A percentile compares a stretch with the other conserved stretches of the same genome.
phyloP scores from a whole-genome alignment of 2,113 vertebrate species.

The Anoplopoma fimbria region DNA sequence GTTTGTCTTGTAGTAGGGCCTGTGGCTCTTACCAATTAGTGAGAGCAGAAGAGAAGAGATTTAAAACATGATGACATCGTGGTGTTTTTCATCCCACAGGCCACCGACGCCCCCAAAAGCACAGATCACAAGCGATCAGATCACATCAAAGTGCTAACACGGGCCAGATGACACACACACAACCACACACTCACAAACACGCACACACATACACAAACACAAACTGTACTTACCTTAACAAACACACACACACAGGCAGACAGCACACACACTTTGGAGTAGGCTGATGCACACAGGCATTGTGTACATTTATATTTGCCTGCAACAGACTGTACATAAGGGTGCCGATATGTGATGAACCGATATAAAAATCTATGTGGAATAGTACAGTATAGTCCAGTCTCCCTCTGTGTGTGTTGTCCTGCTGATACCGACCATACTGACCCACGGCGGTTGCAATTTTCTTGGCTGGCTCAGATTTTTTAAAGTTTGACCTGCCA shows the following conservation, averaged over 20 bases:
- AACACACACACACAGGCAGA: not conserved
- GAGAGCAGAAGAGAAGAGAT: constrained; percentile 78
- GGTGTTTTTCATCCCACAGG: constrained; percentile 76
- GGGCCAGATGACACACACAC: constrained; percentile 56
- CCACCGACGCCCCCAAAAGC: constrained; percentile 71
- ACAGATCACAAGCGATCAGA: constrained; percentile 78
- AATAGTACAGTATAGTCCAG: not conserved
- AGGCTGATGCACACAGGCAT: constrained; percentile 1
- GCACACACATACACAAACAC: constrained; percentile 47
- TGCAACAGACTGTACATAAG: not conserved
- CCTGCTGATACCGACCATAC: no score
- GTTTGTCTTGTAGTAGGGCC: constrained; percentile 71
- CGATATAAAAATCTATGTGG: not conserved
- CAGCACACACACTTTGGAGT: not conserved
- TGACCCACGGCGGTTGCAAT: no score
- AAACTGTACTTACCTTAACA: not conserved
- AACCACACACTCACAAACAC: constrained; percentile 33
- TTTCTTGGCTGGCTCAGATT: no score
- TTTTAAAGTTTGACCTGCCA: no score
- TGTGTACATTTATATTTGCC: not conserved
- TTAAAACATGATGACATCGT: constrained; percentile 78
- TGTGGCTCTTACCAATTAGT: constrained; percentile 78
- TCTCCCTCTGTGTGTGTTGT: not conserved
- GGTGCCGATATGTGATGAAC: not conserved
- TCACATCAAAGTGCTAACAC: constrained; percentile 77